Evolutionary conservation across 2,113 vertebrate species (phyloP).

Genomic region (Sylvia atricapilla): DNA sequence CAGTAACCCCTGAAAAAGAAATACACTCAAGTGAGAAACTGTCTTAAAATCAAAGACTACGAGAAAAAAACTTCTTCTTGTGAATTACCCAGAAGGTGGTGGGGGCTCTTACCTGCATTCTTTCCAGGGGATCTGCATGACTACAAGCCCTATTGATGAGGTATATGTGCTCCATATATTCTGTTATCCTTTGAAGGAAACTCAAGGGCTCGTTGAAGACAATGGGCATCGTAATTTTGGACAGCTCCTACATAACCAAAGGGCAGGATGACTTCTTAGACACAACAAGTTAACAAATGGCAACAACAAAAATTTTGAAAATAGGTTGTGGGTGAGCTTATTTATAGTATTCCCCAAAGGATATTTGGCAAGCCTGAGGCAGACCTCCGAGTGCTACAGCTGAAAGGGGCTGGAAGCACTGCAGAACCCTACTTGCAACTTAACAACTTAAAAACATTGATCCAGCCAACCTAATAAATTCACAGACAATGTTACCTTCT

Average conservation of each 20-base stretch:
- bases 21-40: not conserved
- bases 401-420: not conserved
- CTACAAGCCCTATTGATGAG: conserved; percentile 88
- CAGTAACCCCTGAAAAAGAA: not conserved
- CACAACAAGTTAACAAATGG: not conserved
- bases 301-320: not conserved
- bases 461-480: not conserved
- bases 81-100: not conserved
- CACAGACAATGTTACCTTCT: not conserved
- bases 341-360: not conserved
- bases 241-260: conserved; percentile 82
- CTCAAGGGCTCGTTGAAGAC: conserved; percentile 96
- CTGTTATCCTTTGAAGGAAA: conserved; percentile 93
- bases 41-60: not conserved
- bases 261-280: not conserved
- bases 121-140: conserved; percentile 82
- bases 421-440: not conserved
- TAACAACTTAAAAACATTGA: not conserved
- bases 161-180: conserved; percentile 98
- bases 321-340: not conserved
- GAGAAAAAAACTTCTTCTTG: not conserved
- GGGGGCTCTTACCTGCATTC: conserved; percentile 85
- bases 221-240: conserved; percentile 98
- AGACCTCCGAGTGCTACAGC: not conserved
- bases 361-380: not conserved